These are phyloP conservation scores for Patella depressa DNA, from an alignment of 2,888 invertebrate species.

Conservation along the genomic window DNA sequence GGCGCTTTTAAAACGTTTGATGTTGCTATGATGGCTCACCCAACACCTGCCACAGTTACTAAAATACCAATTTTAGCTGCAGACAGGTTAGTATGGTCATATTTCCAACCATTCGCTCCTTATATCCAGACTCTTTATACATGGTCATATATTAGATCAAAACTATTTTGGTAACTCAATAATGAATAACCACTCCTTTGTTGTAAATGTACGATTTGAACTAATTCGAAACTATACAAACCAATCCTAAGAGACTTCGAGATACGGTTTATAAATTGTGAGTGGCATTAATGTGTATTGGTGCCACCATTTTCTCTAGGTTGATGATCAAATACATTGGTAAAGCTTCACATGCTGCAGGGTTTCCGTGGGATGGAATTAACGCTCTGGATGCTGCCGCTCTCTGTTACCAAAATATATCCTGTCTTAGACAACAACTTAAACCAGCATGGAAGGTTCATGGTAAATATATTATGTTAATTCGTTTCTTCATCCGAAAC, in stretches of 20 bases:
- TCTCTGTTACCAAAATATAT: constrained; percentile 62
- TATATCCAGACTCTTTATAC: not conserved
- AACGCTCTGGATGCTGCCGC: constrained; percentile 71
- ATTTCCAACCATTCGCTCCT: not conserved
- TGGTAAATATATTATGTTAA: constrained; percentile 43
- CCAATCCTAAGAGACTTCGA: no score
- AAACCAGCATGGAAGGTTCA: constrained; percentile 65
- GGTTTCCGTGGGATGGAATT: constrained; percentile 63
- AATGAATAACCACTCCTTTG: no score
- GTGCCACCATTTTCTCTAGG: constrained; percentile 22
- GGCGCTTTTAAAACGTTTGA: constrained; percentile 56
- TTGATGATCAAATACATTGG: constrained; percentile 43
- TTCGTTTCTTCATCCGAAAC: not conserved
- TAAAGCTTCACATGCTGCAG: constrained; percentile 47
- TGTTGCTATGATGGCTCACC: constrained; percentile 61
- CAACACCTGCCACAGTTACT: constrained; percentile 36
- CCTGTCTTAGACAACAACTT: constrained; percentile 66
- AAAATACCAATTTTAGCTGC: constrained; percentile 1
- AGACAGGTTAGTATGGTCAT: constrained; percentile 8
- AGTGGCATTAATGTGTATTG: not conserved
- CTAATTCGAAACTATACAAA: no score
- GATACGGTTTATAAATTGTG: no score
- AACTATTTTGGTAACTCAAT: no score
- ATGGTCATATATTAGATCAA: no score
- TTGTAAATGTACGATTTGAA: no score